Evolutionary conservation across 2,888 invertebrate species (phyloP), one percentile per base, ranked within the genome.

Genomic region (Brachyptera putata): DNA sequence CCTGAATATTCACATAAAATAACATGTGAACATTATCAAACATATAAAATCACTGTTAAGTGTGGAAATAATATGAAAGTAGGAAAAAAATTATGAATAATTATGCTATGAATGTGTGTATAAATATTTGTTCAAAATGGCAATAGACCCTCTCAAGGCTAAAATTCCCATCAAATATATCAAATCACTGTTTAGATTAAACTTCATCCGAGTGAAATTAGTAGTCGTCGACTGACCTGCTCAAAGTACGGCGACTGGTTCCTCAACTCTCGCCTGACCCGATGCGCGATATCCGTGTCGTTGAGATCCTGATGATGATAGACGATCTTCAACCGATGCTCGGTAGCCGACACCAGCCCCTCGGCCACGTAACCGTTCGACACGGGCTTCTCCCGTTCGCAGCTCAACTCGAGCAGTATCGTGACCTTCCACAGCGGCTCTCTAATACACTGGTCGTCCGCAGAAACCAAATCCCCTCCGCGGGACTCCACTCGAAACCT

Each of bases 171-270:
- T n/a, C n/a, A n/a, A n/a, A n/a, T n/a, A n/a, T n/a, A n/a, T n/a
- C n/a, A n/a, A n/a, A n/a, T n/a, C n/a, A n/a, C n/a, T n/a, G n/a
- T n/a, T n/a, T n/a, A n/a, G n/a, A n/a, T n/a, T n/a, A n/a, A n/a
- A n/a, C n/a, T n/a, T n/a, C n/a, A n/a, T n/a, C n/a, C n/a, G n/a
- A n/a, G n/a, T n/a, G n/a, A n/a, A n/a, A n/a, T n/a, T n/a, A n/a
- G n/a, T n/a, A n/a, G n/a, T n/a, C n/a, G n/a, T 4, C 16, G 18
- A 5, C 41, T 5, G 1, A 49, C 49, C 49, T 91, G 90, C 67
- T 93, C 93, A 70, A 95, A 95, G 70, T 88, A 90, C 0, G 93
- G 92, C 0, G 89, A 88, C 70, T 90, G 89, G 69, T 92, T 92
- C 57, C 88, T 77, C 58, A 91, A 73, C 70, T 92, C 91, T 30